Base-by-base conservation (phyloP, 2,888 invertebrate genomes). In the Zygothrica quintamaculata region DNA sequence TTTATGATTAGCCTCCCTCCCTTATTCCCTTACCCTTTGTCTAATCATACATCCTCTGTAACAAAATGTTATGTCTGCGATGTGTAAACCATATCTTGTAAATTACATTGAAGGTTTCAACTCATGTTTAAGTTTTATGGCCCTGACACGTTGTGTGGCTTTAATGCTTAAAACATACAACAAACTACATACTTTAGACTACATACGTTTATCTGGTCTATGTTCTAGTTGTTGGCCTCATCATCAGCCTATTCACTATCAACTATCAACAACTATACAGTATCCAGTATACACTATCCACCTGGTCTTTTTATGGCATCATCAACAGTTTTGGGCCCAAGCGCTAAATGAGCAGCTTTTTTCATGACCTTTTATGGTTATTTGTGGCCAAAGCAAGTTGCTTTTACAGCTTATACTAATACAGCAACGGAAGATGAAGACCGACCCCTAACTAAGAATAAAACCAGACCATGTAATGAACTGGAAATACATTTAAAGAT, bases 341-440 rank as follows among this genome's bases (percentile, higher is more conserved):
- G 56, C 55, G 64, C 62, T 62, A 62, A 65, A 51, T 51, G 53
- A 69, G 57, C 65, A 62, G 60, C 66, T 60, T 72, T 74, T 39
- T 67, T 69, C 65, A 52, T 60, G 73, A 76, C 80, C 87, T 76
- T 86, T 67, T 84, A 67, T 76, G 73, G 73, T 59, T 58, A 60
- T 55, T 56, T 58, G 60, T 51, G 47, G 33, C 36, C 39, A 29
- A 34, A 66, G 43, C 40, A 47, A 34, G 40, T 22, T 22, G 51
- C 56, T 25, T n/a, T n/a, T n/a, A n/a, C n/a, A n/a, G n/a, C n/a
- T n/a, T n/a, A n/a, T n/a, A n/a, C n/a, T n/a, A n/a, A n/a, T n/a
- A n/a, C n/a, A n/a, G n/a, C n/a, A n/a, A n/a, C n/a, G 42, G 40
- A 57, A 68, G 55, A 68, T 65, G 57, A 70, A 34, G 26, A 40